Evolutionary conservation across 2,113 vertebrate genomes (phyloP), one percentile per base, ranked within the genome.

Genomic region (Pollimyrus isidori): DNA sequence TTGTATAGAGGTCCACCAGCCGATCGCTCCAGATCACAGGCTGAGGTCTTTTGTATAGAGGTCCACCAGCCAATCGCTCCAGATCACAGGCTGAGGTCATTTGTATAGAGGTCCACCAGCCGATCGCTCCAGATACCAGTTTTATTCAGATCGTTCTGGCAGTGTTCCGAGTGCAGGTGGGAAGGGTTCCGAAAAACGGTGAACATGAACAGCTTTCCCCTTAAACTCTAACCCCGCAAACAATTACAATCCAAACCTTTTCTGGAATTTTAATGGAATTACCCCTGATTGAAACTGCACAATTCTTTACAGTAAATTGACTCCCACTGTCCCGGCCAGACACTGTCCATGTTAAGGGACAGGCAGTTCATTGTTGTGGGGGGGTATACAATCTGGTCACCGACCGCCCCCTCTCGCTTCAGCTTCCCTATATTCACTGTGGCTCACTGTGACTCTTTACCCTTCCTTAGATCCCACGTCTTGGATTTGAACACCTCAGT

Each of bases 231-330:
- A 76, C 11, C 85, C 89, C 82, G 89, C 62, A 92, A 89, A 80
- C 87, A 92, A 93, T 88, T 91, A 89, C 89, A 93, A 93, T 92
- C 76, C 91, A 92, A 91, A 89, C 86, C 76, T 58, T 65, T 92
- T 56, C 84, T 93, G 91, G 93, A 92, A 93, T 93, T 90, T 90
- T 73, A 90, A 86, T 87, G 89, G 91, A 93, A 95, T 94, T 92
- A 94, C 84, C 85, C 50, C 89, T 91, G 88, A 93, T 94, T 95
- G 90, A 92, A 94, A 95, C 89, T 93, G 91, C 90, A 92, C 92
- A 94, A 94, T 93, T 95, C 91, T 94, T 95, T 94, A 92, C 76
- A 92, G 91, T 86, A 93, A 92, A 94, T 92, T 92, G 89, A 93
- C 92, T 91, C 89, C 65, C 90, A 93, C 91, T 89, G 88, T 93